phyloP scores from a whole-genome alignment of 2,888 invertebrate genomes.

The Stenodema calcarata region DNA sequence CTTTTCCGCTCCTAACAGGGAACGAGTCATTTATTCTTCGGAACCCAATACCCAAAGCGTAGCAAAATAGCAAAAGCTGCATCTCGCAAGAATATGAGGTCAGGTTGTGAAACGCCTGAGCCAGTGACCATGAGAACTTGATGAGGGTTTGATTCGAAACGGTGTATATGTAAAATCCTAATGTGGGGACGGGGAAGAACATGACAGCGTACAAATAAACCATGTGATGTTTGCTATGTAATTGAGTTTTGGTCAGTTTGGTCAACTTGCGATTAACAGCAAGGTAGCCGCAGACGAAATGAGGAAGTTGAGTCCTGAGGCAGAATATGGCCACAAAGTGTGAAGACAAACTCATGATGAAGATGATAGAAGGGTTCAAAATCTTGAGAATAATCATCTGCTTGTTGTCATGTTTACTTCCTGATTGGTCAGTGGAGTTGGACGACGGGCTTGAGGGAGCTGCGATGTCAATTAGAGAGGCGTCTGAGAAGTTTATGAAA shows the following conservation, averaged over 20 bases:
- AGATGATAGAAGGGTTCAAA: constrained; percentile 25
- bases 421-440: neutral
- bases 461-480: neutral
- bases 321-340: neutral
- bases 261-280: neutral
- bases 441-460: neutral
- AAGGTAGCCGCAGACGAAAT: neutral
- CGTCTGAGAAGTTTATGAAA: neutral
- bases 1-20: neutral
- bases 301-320: neutral
- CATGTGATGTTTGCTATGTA: neutral
- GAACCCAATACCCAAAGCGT: neutral
- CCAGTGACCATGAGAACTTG: neutral
- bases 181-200: neutral
- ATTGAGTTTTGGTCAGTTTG: neutral
- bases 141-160: neutral
- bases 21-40: neutral
- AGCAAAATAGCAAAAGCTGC: neutral
- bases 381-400: constrained; percentile 2
- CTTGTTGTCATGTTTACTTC: neutral
- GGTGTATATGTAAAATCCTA: neutral
- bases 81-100: constrained; percentile 5
- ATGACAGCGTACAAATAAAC: neutral
- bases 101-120: neutral
- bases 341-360: neutral